Base-by-base conservation (phyloP, 2,888 invertebrate genomes). In the Melanostoma mellinum region DNA sequence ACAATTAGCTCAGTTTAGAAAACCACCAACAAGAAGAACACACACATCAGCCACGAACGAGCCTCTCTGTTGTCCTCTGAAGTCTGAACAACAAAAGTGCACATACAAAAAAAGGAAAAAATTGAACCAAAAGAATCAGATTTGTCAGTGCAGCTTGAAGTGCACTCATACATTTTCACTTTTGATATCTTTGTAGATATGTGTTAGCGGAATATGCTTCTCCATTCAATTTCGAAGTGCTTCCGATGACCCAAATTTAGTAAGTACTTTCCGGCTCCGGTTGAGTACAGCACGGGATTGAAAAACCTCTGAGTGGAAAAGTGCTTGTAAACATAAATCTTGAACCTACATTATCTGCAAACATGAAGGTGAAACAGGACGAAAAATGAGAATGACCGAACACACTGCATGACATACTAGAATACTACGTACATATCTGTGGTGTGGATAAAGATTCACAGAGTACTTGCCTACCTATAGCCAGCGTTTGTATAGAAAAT, bases 321-420 rank as follows among this genome's bases (percentile, higher is more conserved):
- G 78, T 82, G 73, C 82, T 78, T 82, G 78, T 82, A 82, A 82
- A 78, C 78, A 74, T 82, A 82, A 78, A 82, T 82, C 73, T 78
- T 69, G 65, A 78, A 78, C 78, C 48, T 82, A 69, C 78, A 78
- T 65, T 74, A 55, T 78, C 82, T 68, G 78, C 73, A 78, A 78
- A 78, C 68, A 50, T 72, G 68, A 68, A 63, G n/a, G 40, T 35
- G 53, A 44, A 46, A 35, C 32, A 38, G 4, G 38, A 58, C 6
- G 2, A 9, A 40, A 8, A n/a, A 20, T 1, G n/a, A 42, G 6
- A 33, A 2, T 20, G 20, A 20, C 20, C 20, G 20, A 20, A 20
- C 20, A 20, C 20, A 20, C 20, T 20, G 20, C 20, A 20, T 20
- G 20, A 20, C 20, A 20, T 20, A 20, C 20, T 20, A 20, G 20